These are phyloP conservation scores for Troides aeacus DNA, from an alignment of 2,888 invertebrate species.

Conservation along the genomic window DNA sequence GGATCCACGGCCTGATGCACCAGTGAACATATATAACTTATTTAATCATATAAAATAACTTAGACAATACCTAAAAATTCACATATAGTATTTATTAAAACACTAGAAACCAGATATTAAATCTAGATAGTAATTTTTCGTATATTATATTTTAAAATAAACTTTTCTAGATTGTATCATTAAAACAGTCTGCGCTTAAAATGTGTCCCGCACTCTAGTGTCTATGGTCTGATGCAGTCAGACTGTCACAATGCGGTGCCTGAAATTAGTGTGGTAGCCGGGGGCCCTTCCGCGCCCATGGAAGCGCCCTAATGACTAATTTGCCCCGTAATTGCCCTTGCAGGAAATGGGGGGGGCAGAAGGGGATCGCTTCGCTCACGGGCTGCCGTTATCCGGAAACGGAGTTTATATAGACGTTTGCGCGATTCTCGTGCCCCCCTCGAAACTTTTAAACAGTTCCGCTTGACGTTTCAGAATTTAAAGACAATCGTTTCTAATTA, in stretches of 20 bases:
- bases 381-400: slow-evolving; percentile 14
- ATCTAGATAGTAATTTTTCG: no score
- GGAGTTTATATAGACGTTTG: slow-evolving; percentile 25
- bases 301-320: slow-evolving; percentile 43
- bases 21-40: no score
- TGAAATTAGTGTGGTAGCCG: slow-evolving; percentile 39
- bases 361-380: slow-evolving; percentile 37
- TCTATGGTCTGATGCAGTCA: background rate
- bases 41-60: no score
- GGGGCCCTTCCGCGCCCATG: slow-evolving; percentile 37
- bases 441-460: background rate
- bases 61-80: no score
- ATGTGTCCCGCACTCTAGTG: no score
- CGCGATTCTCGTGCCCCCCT: slow-evolving; percentile 17
- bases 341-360: slow-evolving; percentile 33
- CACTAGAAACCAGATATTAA: no score
- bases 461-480: background rate
- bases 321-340: slow-evolving; percentile 46
- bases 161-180: no score
- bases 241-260: slow-evolving; percentile 11
- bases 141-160: no score
- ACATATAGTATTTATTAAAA: no score
- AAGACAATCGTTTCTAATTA: background rate
- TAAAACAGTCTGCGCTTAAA: no score
- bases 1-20: no score